phyloP scores from a whole-genome alignment of 2,888 invertebrate genomes.

The Eumacrocentrus americanus region DNA sequence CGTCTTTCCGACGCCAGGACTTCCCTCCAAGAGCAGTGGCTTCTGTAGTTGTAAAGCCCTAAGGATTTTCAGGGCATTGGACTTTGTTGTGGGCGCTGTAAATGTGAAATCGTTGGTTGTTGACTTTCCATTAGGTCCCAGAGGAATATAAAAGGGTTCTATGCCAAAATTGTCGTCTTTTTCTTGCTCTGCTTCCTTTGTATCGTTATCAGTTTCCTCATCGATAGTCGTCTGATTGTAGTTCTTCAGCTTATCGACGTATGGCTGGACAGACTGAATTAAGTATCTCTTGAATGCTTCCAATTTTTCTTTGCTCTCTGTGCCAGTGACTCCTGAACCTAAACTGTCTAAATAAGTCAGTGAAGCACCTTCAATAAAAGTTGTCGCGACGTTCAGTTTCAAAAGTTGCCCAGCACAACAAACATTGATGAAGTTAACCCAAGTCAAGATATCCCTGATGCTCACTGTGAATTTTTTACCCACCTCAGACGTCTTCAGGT shows the following conservation, averaged over 20 bases:
- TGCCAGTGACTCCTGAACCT: constrained; percentile 80
- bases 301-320: constrained; percentile 67
- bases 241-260: background rate
- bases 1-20: constrained; percentile 98
- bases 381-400: constrained; percentile 65
- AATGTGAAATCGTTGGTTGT: constrained; percentile 69
- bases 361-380: constrained; percentile 88
- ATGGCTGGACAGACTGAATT: background rate
- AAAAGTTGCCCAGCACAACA: constrained; percentile 51
- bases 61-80: constrained; percentile 83
- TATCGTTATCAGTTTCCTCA: constrained; percentile 31
- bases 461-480: constrained; percentile 83
- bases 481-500: constrained; percentile 74
- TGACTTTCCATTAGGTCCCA: constrained; percentile 58
- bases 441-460: constrained; percentile 89
- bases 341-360: constrained; percentile 91
- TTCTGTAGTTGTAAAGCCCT: constrained; percentile 89
- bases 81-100: constrained; percentile 77
- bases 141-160: constrained; percentile 75
- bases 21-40: constrained; percentile 93
- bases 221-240: constrained; percentile 48
- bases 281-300: constrained; percentile 57
- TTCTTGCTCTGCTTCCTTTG: constrained; percentile 45
- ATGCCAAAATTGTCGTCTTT: constrained; percentile 70
- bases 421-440: constrained; percentile 88